A percentile compares a stretch with the other conserved stretches of the same genome.
Evolutionary conservation across 1,140 invertebrate genomes (phyloP).

Genomic region (Agrilus planipennis): DNA sequence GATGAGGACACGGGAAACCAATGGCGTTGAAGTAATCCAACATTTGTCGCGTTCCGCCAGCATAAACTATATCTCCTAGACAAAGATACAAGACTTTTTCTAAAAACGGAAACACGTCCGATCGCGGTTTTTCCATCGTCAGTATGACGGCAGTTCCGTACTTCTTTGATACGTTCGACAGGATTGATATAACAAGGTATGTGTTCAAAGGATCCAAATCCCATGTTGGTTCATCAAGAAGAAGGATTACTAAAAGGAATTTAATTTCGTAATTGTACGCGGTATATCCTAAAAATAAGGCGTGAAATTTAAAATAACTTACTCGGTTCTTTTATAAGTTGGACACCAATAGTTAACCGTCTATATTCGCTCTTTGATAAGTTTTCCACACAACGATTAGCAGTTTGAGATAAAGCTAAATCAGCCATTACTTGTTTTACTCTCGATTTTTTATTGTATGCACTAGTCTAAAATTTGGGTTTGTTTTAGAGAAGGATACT

Average conservation of each 20-base stretch:
- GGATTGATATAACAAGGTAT: slow-evolving; percentile 82
- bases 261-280: neutral
- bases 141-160: slow-evolving; percentile 77
- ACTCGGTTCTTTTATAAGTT: slow-evolving; percentile 79
- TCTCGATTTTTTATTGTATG: slow-evolving; percentile 60
- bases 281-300: too few species aligned
- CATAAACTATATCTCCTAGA: slow-evolving; percentile 81
- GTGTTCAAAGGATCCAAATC: slow-evolving; percentile 84
- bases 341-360: slow-evolving; percentile 72
- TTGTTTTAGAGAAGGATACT: neutral
- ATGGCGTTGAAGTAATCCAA: slow-evolving; percentile 84
- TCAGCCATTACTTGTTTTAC: slow-evolving; percentile 79
- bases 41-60: slow-evolving; percentile 77
- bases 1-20: slow-evolving; percentile 83
- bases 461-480: slow-evolving; percentile 44
- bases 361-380: slow-evolving; percentile 74
- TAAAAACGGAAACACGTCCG: slow-evolving; percentile 85
- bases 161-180: slow-evolving; percentile 85
- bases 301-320: slow-evolving; percentile 13
- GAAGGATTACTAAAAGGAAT: slow-evolving; percentile 53
- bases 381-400: slow-evolving; percentile 65
- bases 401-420: slow-evolving; percentile 75
- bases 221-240: slow-evolving; percentile 84
- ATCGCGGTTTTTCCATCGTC: slow-evolving; percentile 86
- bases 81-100: slow-evolving; percentile 75